These are phyloP conservation scores for Aelia acuminata DNA, from an alignment of 2,888 invertebrate species.

Conservation along the genomic window DNA sequence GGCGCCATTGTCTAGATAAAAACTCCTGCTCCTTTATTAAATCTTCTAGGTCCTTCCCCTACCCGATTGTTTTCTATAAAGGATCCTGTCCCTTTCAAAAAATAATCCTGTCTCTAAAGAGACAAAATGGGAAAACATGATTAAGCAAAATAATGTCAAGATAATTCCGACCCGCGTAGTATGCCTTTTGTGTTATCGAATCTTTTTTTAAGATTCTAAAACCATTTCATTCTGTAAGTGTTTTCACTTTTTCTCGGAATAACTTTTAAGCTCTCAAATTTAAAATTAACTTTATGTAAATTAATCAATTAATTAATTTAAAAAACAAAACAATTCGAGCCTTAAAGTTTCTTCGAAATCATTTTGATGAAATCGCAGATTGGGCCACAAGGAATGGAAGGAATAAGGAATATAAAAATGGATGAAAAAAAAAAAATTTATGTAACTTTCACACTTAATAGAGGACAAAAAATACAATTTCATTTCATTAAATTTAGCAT, in stretches of 20 bases:
- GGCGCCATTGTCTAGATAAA: background rate
- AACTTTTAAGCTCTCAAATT: background rate
- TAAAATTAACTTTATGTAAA: too few relatives aligned
- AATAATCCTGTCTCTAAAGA: background rate
- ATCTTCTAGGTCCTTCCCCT: background rate
- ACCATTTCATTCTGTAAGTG: background rate
- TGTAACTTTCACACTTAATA: too few relatives aligned
- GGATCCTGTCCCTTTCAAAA: background rate
- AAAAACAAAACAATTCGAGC: too few relatives aligned
- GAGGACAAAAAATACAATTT: too few relatives aligned
- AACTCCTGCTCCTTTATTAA: constrained; percentile 15
- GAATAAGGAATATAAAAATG: too few relatives aligned
- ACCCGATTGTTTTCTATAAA: constrained; percentile 20
- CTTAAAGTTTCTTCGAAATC: too few relatives aligned
- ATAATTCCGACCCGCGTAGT: background rate
- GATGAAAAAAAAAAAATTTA: too few relatives aligned
- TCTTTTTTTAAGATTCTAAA: background rate
- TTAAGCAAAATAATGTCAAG: background rate
- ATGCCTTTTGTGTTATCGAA: background rate
- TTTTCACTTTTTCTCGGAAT: background rate
- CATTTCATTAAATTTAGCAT: too few relatives aligned
- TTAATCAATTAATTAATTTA: too few relatives aligned
- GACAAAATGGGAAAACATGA: constrained; percentile 3
- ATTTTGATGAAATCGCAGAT: too few relatives aligned
- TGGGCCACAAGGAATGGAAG: too few relatives aligned